Base-by-base conservation (phyloP, 2,113 vertebrate species). In the Tachycineta bicolor region DNA sequence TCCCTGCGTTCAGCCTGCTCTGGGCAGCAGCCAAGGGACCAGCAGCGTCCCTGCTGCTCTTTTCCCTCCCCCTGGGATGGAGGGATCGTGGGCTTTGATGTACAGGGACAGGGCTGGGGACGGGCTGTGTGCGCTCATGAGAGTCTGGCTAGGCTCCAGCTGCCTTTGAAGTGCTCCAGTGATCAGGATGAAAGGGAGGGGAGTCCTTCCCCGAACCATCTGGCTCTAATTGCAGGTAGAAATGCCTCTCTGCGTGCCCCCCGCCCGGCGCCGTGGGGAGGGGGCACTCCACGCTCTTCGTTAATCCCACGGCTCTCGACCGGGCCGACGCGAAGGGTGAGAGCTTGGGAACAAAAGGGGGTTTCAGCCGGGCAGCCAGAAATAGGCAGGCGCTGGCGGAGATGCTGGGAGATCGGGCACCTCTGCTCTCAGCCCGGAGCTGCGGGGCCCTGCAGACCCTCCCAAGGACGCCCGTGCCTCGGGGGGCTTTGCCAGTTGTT, bases 161-260 rank as follows among this genome's bases (percentile, higher is more conserved):
- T 95, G 86, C 92, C 97, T 98, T 98, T 98, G 97, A 98, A 98
- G 97, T 97, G 92, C 95, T 96, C 93, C 97, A 96, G 87, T 96
- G 96, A 94, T 96, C 97, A 98, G 96, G 97, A 98, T 98, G 96
- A 97, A 98, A 97, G 97, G 97, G 95, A 96, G 90, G 83, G 71
- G 91, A 96, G 93, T 96, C 96, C 95, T 95, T 96, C 95, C 92
- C 93, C 87, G 75, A 97, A 91, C 97, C 97, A 97, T 98, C 97
- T 98, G 97, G 97, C 96, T 97, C 95, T 97, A 97, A 98, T 98
- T 98, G 97, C 97, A 97, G 97, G 97, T 97, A 97, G 96, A 97
- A 97, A 95, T 96, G 95, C 94, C 62, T 89, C 81, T 96, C 81
- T 46, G 31, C 46, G 4, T 94, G 22, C 64, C 41, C 94, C 83